These are phyloP conservation scores for Trachelipus rathkii DNA, from an alignment of 1,140 invertebrate genomes.

Conservation along the genomic window DNA sequence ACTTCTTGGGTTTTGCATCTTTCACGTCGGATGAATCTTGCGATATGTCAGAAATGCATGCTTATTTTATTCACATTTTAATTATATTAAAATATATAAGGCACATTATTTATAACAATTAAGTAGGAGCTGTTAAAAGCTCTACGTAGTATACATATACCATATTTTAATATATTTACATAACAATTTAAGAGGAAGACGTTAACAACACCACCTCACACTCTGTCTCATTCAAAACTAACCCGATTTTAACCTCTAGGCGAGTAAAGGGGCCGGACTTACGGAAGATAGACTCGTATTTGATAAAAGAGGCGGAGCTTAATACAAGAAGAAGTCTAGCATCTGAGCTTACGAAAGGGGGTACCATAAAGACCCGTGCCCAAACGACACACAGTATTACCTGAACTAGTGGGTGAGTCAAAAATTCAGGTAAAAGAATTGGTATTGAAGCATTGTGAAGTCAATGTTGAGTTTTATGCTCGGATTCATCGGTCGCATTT, in stretches of 20 bases:
- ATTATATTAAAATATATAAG: neutral
- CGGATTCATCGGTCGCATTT: conserved; percentile 6
- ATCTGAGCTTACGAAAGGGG: neutral
- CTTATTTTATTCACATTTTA: neutral
- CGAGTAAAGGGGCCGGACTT: neutral
- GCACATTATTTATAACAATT: neutral
- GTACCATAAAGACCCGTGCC: neutral
- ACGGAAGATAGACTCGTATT: neutral
- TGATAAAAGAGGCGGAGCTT: neutral
- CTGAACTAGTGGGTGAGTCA: conserved; percentile 9
- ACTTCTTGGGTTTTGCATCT: too few relatives aligned
- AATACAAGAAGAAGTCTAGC: neutral
- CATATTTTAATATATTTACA: neutral
- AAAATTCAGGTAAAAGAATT: neutral
- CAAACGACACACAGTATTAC: conserved; percentile 9
- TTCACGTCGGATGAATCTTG: too few relatives aligned
- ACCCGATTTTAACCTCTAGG: conserved; percentile 1
- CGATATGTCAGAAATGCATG: too few relatives aligned
- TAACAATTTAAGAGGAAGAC: too few relatives aligned
- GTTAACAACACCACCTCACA: neutral
- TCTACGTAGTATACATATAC: too few relatives aligned
- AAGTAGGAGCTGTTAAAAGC: conserved; percentile 6
- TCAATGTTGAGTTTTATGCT: conserved; percentile 10
- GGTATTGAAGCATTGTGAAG: neutral
- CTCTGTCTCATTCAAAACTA: neutral